Conservation (phyloP, 2,888 invertebrate species). For the Druceiella hillmani region DNA sequence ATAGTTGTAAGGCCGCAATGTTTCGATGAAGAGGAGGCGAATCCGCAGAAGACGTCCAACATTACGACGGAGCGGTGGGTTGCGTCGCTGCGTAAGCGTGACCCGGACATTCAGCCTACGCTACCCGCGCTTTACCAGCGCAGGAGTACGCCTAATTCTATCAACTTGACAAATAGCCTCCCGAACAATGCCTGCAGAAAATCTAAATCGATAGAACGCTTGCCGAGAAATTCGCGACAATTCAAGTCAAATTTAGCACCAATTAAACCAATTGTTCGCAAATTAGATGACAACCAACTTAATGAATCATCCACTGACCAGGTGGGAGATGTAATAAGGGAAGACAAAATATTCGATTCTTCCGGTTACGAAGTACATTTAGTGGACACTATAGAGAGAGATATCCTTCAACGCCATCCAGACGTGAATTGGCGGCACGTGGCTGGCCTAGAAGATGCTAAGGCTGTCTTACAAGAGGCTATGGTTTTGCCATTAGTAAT, state of each 20-base stretch:
- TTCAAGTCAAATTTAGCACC: constrained; percentile 32
- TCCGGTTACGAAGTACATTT: constrained; percentile 70
- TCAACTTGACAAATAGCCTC: too few relatives aligned
- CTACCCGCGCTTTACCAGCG: constrained; percentile 55
- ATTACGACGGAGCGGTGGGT: constrained; percentile 62
- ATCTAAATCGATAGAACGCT: constrained; percentile 44
- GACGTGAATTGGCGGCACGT: constrained; percentile 78
- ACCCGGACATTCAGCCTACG: constrained; percentile 60
- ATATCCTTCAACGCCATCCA: constrained; percentile 77
- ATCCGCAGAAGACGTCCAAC: constrained; percentile 36
- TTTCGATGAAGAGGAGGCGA: constrained; percentile 20
- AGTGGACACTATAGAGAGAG: constrained; percentile 78
- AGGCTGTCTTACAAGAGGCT: constrained; percentile 76
- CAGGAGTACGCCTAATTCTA: too few relatives aligned
- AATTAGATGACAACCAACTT: too few relatives aligned
- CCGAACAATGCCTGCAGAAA: constrained; percentile 38
- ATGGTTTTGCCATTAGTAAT: constrained; percentile 81
- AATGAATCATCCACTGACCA: constrained; percentile 36
- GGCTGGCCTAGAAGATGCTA: constrained; percentile 68
- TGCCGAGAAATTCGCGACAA: constrained; percentile 30
- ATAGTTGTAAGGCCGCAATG: constrained; percentile 40
- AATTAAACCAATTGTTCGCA: constrained; percentile 36
- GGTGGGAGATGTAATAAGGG: constrained; percentile 36
- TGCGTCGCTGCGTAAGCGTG: constrained; percentile 58
- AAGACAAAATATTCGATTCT: constrained; percentile 56